Percentiles rank a stretch among this genome's conserved stretches.
These are phyloP conservation scores for Lasioglossum marginatum DNA, from an alignment of 2,888 invertebrate genomes.

Conservation along the genomic window DNA sequence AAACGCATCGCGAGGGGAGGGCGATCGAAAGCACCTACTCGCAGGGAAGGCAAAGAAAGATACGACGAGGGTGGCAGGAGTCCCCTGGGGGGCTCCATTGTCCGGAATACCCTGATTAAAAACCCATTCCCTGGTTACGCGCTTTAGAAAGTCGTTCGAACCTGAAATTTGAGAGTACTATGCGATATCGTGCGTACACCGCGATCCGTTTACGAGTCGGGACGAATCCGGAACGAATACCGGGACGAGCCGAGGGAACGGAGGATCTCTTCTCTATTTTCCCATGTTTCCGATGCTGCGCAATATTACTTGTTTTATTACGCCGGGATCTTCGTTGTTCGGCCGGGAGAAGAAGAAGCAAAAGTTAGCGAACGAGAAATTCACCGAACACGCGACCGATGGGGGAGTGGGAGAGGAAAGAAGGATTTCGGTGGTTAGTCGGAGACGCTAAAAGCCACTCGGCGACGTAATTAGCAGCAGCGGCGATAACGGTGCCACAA, in stretches of 20 bases:
- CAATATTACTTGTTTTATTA: not conserved
- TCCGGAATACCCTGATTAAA: constrained; percentile 83
- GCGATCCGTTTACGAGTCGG: constrained; percentile 53
- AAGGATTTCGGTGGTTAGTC: constrained; percentile 27
- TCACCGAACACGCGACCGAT: not conserved
- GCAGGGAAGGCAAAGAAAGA: constrained; percentile 76
- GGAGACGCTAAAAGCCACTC: constrained; percentile 50
- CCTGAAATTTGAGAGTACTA: constrained; percentile 65
- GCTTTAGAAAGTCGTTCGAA: constrained; percentile 69
- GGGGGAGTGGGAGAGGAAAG: no score
- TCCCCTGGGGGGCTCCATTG: constrained; percentile 81
- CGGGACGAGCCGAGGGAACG: not conserved
- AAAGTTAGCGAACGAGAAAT: not conserved
- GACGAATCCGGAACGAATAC: constrained; percentile 14
- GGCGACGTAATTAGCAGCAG: constrained; percentile 48
- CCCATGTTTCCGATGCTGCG: not conserved
- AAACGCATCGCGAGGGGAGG: constrained; percentile 67
- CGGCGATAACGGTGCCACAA: constrained; percentile 35
- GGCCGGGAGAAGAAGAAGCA: not conserved
- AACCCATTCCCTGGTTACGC: constrained; percentile 80
- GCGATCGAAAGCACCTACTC: constrained; percentile 73
- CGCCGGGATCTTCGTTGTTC: not conserved
- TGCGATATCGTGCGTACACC: constrained; percentile 50
- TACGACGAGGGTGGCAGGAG: constrained; percentile 77
- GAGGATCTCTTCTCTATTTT: not conserved